Evolutionary conservation across 2,113 vertebrate genomes (phyloP).

Genomic region (Ginglymostoma cirratum): DNA sequence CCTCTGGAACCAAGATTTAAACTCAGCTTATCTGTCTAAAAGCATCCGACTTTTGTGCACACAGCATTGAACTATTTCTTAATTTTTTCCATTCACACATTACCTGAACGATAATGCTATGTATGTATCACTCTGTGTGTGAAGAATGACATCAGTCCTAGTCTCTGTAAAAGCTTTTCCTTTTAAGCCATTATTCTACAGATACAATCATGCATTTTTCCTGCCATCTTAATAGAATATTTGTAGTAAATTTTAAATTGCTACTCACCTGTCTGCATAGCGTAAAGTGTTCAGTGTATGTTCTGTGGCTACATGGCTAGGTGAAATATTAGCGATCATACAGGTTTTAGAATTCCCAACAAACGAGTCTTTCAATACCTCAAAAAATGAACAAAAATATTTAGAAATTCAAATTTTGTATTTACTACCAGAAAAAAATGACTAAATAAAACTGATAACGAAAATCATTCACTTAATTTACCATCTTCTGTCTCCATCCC

Average conservation of each 20-base stretch:
- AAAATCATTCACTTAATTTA: not conserved
- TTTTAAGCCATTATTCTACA: not conserved
- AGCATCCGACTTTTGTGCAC: not conserved
- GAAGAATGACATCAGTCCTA: not conserved
- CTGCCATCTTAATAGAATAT: not conserved
- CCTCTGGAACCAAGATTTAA: not conserved
- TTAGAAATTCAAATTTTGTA: not conserved
- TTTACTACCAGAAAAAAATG: not conserved
- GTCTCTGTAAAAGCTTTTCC: not conserved
- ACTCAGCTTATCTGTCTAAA: not conserved
- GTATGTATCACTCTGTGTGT: not conserved
- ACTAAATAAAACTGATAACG: not conserved
- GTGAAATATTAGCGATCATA: constrained; percentile 88
- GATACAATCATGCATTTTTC: not conserved
- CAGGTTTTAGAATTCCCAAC: constrained; percentile 83
- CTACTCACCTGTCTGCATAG: constrained; percentile 79
- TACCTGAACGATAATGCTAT: not conserved
- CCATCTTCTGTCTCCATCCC: too few relatives aligned
- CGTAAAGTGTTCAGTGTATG: constrained; percentile 84
- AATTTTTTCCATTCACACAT: not conserved
- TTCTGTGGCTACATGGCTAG: constrained; percentile 72
- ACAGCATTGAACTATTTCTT: not conserved
- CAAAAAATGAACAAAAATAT: constrained; percentile 20
- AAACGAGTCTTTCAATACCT: constrained; percentile 91
- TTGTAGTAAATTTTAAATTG: not conserved